A percentile compares a stretch with the other conserved stretches of the same genome.
Conservation (phyloP, 2,113 vertebrate species). For the Eurypyga helias region DNA sequence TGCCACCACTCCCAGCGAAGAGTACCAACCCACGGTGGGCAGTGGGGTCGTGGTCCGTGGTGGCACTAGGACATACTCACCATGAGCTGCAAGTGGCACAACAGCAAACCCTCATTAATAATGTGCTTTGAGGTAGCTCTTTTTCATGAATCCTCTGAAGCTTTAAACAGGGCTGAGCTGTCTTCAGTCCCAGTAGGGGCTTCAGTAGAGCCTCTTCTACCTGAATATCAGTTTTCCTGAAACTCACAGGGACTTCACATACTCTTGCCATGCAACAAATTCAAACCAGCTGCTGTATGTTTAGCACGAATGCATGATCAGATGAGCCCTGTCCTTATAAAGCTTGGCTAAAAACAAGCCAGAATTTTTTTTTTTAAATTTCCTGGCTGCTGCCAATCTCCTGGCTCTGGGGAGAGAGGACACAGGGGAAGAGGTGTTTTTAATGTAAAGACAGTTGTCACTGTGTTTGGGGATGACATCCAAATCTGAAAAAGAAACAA, state of each 20-base stretch:
- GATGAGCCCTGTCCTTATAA: background rate
- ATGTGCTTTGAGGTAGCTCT: background rate
- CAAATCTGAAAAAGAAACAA: background rate
- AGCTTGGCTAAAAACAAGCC: background rate
- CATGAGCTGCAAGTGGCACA: background rate
- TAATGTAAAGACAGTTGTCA: background rate
- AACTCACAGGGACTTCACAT: background rate
- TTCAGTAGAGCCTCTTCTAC: background rate
- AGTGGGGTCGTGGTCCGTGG: background rate
- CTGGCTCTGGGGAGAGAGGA: background rate
- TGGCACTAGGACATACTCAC: background rate
- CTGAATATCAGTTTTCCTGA: background rate
- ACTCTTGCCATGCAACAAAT: fast-evolving
- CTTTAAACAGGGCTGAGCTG: background rate
- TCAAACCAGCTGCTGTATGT: background rate
- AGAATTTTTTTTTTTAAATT: background rate
- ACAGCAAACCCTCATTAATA: background rate
- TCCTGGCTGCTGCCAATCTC: background rate
- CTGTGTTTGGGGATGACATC: background rate
- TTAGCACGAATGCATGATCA: fast-evolving
- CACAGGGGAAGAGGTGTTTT: background rate
- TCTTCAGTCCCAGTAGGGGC: background rate
- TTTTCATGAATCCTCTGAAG: fast-evolving
- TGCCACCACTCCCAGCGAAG: background rate
- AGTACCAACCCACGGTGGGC: fast-evolving